phyloP scores from a whole-genome alignment of 2,797 vertebrate species.

The Pitangus sulphuratus region DNA sequence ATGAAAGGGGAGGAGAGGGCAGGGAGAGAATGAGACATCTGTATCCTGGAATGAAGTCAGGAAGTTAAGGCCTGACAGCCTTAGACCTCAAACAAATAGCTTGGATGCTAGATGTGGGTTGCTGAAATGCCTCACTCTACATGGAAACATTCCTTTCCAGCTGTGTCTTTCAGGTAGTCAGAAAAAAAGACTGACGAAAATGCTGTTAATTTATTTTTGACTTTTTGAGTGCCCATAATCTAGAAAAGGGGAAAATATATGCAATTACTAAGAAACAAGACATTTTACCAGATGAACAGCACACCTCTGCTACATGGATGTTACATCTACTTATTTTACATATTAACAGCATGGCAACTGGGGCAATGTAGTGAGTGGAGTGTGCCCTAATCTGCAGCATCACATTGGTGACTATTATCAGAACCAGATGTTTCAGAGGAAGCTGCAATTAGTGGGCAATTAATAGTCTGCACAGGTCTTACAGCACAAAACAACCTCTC shows the following conservation, averaged over 20 bases:
- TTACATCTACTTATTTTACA: background rate
- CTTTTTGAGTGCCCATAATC: background rate
- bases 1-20: slow-evolving; percentile 15
- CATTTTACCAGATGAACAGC: background rate
- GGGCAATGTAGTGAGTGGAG: rapidly evolving
- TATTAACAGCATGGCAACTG: background rate
- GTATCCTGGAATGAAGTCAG: slow-evolving; percentile 47
- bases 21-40: slow-evolving; percentile 45
- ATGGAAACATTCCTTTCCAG: background rate
- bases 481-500: background rate
- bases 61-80: slow-evolving; percentile 40
- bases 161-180: background rate
- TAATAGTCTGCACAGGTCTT: background rate
- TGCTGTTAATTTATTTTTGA: background rate
- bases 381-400: background rate
- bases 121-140: background rate
- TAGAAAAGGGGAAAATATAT: background rate
- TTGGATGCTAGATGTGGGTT: background rate
- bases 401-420: background rate
- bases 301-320: background rate
- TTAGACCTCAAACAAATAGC: slow-evolving; percentile 33
- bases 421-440: slow-evolving; percentile 12
- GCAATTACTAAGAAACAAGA: background rate
- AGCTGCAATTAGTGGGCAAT: background rate
- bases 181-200: background rate